Conservation (phyloP, 2,113 vertebrate species). For the Upupa epops region DNA sequence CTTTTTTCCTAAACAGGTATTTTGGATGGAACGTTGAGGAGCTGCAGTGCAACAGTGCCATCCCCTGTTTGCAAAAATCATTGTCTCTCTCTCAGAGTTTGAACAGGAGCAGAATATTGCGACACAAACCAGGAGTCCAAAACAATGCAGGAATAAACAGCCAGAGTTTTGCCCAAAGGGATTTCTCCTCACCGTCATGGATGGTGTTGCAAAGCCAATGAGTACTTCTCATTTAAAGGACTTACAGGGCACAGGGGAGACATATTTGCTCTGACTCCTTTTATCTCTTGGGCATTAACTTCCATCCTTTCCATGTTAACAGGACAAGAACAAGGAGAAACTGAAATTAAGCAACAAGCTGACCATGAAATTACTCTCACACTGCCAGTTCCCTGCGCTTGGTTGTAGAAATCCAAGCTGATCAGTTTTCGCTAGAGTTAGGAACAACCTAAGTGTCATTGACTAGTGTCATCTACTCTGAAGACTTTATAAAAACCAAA, state of each 20-base stretch:
- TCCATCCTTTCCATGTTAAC: not conserved
- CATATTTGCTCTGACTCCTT: not conserved
- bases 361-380: not conserved
- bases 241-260: not conserved
- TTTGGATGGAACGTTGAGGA: not conserved
- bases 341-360: not conserved
- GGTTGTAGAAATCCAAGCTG: not conserved
- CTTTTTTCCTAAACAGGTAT: slow-evolving; percentile 52
- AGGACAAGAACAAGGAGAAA: not conserved
- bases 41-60: slow-evolving; percentile 71
- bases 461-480: not conserved
- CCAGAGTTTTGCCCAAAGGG: not conserved
- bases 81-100: not conserved
- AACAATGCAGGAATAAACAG: not conserved
- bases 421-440: not conserved
- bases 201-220: not conserved
- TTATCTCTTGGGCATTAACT: not conserved
- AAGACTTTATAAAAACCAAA: not conserved
- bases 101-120: not conserved
- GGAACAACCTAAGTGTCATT: not conserved
- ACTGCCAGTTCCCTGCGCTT: not conserved
- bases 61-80: slow-evolving; percentile 57
- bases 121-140: not conserved
- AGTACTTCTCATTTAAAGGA: not conserved
- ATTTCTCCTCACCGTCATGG: not conserved